phyloP scores from a whole-genome alignment of 2,797 vertebrate genomes.

The Channa striata region DNA sequence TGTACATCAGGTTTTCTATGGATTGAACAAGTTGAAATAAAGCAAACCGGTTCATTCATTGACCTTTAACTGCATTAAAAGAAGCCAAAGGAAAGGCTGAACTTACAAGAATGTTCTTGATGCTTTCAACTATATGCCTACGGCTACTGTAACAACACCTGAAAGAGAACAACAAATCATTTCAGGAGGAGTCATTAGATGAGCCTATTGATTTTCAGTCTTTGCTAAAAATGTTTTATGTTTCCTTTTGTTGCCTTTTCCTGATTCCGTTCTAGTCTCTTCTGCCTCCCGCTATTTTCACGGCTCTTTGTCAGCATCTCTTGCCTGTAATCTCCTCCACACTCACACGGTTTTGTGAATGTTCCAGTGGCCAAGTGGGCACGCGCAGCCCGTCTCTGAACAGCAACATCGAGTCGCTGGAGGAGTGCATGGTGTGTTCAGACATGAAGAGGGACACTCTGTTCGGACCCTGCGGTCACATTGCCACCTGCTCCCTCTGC shows the following conservation, averaged over 20 bases:
- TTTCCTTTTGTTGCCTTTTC: slow-evolving; percentile 13
- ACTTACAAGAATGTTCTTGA: neutral
- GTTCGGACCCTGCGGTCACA: slow-evolving; percentile 98
- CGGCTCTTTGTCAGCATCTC: slow-evolving; percentile 1
- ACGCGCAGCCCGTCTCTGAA: slow-evolving; percentile 96
- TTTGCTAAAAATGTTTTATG: slow-evolving; percentile 30
- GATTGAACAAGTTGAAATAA: neutral
- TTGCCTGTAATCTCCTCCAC: slow-evolving; percentile 3
- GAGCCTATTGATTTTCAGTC: slow-evolving; percentile 40
- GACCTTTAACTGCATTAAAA: neutral
- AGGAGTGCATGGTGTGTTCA: slow-evolving; percentile 99
- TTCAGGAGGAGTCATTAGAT: slow-evolving; percentile 26
- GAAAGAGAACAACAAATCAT: slow-evolving; percentile 20
- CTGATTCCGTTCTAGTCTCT: neutral
- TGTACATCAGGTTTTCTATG: neutral
- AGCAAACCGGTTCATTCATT: neutral
- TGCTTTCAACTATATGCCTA: neutral
- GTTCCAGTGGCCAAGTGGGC: slow-evolving; percentile 93
- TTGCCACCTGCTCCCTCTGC: slow-evolving; percentile 98
- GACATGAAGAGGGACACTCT: slow-evolving; percentile 99
- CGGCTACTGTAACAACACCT: slow-evolving; percentile 10
- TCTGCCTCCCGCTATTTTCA: slow-evolving; percentile 2
- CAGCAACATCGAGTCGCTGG: slow-evolving; percentile 96
- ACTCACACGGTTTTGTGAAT: slow-evolving; percentile 33
- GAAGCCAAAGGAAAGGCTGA: neutral